Evolutionary conservation across 1,140 invertebrate genomes (phyloP), one percentile per base, ranked within the genome.

Genomic region (Leguminivora glycinivorella): DNA sequence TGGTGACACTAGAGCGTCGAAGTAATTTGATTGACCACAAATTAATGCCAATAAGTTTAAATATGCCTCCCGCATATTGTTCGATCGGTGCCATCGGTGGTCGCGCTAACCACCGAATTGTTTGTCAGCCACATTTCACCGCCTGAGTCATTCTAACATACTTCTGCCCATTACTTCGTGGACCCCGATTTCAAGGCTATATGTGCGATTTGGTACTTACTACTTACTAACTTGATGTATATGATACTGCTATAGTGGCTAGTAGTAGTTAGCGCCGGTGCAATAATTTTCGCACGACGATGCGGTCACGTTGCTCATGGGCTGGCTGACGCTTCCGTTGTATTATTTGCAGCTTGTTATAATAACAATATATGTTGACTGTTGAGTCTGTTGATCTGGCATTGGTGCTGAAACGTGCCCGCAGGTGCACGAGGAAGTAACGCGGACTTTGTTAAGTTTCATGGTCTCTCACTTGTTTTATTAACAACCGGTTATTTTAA

Each of bases 301-400:
- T 58, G 56, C 24, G 56, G 25, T 58, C 56, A 58, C 56, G 56
- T 58, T 52, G 47, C 22, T 52, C 12, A 19, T 56, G 56, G 22
- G 24, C 7, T 22, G n/a, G 56, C 56, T 29, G 56, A 29, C 24
- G 56, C 25, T 58, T 58, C 56, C 56, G 56, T 29, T 29, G 25
- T 29, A 29, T 29, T 58, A 25, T 29, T 29, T 63, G 26, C 58
- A 29, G 26, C 25, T 34, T 29, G 26, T 63, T 29, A 63, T 31
- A 63, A 63, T 63, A 63, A 63, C 58, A 63, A 29, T 63, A 29
- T 63, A n/a, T 63, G 29, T 63, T 63, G 58, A 26, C 24, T 63
- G 29, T 63, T 63, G 58, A 58, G 58, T n/a, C 24, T 63, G 29
- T 63, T 63, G 58, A 58, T 29, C 56, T 29, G 56, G 24, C 58